Conservation (phyloP, 2,113 vertebrate genomes). For the Philantomba maxwellii region DNA sequence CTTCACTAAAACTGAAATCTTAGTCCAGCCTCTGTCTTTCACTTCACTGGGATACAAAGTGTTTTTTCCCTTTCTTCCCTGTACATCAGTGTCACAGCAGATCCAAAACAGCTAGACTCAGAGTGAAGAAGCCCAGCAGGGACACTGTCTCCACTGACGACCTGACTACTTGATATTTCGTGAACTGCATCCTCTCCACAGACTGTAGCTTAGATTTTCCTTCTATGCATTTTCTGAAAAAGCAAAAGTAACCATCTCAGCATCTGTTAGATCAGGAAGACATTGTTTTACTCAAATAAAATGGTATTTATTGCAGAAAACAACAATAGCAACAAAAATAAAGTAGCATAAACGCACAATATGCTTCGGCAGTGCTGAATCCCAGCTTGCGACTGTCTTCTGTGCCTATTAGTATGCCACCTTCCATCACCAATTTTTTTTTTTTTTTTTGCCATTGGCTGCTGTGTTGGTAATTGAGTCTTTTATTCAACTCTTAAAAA, state of each 20-base stretch:
- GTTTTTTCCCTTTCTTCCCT: background rate
- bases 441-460: background rate
- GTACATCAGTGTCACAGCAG: background rate
- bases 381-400: background rate
- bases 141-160: background rate
- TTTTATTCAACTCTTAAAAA: conserved; percentile 12
- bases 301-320: background rate
- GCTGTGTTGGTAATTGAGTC: background rate
- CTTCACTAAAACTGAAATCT: background rate
- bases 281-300: background rate
- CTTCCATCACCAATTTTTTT: background rate
- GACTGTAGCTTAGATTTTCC: background rate
- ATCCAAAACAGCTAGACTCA: background rate
- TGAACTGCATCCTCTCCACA: background rate
- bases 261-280: background rate
- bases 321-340: background rate
- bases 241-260: background rate
- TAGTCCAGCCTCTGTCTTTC: background rate
- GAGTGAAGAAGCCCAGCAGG: background rate
- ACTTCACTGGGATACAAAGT: background rate
- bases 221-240: background rate
- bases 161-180: background rate
- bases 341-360: background rate
- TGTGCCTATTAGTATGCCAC: background rate
- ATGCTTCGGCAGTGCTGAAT: background rate